Percentiles rank a stretch among this genome's conserved stretches.
Evolutionary conservation across 2,888 invertebrate species (phyloP).

Genomic region (Hydriomena furcata): DNA sequence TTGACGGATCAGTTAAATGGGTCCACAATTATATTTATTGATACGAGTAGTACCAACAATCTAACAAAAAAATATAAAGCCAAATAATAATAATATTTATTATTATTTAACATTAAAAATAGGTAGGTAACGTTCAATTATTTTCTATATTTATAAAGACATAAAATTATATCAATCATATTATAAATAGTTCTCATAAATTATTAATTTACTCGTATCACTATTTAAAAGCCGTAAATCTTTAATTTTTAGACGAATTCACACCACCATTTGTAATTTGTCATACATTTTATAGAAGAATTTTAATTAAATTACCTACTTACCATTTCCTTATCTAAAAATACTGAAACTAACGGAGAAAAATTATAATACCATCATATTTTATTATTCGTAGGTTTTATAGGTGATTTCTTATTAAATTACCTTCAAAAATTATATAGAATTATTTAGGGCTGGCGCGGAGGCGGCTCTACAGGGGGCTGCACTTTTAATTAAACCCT

Average conservation of each 20-base stretch:
- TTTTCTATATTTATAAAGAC: no score
- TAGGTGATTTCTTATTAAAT: constrained; percentile 73
- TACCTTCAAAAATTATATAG: constrained; percentile 79
- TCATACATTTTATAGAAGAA: constrained; percentile 13
- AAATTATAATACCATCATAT: constrained; percentile 11
- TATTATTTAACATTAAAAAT: no score
- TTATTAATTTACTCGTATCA: constrained; percentile 3
- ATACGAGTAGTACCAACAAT: no score
- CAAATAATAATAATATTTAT: no score
- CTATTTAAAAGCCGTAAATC: constrained; percentile 16
- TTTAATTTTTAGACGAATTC: constrained; percentile 13
- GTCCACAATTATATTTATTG: no score
- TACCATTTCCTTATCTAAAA: constrained; percentile 26
- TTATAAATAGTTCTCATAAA: constrained; percentile 1
- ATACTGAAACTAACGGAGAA: constrained; percentile 3
- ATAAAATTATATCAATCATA: background rate
- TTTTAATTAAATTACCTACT: constrained; percentile 26
- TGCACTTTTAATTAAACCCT: constrained; percentile 83
- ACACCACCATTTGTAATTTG: background rate
- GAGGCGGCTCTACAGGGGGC: constrained; percentile 71
- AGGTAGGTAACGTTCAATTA: no score
- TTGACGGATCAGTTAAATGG: no score
- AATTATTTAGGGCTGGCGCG: constrained; percentile 54
- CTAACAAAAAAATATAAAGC: no score
- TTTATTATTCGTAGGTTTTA: constrained; percentile 22